These are phyloP conservation scores for Anser brachyrhynchus DNA, from an alignment of 2,113 vertebrate species.

Conservation along the genomic window DNA sequence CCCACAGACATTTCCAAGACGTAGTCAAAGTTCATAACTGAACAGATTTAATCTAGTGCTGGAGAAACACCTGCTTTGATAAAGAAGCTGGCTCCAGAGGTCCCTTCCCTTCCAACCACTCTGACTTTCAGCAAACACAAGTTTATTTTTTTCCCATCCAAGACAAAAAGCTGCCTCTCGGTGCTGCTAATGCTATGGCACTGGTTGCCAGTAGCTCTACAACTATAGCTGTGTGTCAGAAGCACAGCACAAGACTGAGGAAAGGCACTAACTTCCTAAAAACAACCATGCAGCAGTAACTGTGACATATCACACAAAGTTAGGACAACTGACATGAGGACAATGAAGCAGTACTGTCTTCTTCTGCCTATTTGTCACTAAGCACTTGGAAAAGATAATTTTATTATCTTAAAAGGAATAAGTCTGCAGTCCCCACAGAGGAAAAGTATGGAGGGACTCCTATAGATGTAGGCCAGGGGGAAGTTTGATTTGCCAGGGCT, in stretches of 20 bases:
- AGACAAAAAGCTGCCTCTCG: neutral
- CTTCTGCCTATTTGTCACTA: neutral
- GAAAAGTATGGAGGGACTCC: neutral
- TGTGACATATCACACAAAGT: neutral
- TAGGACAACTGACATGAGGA: neutral
- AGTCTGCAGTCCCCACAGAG: neutral
- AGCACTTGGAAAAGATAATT: neutral
- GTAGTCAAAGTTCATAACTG: neutral
- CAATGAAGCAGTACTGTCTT: neutral
- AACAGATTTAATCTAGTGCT: neutral
- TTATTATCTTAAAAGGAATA: neutral
- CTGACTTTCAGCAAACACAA: neutral
- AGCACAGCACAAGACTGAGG: neutral
- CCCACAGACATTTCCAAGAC: neutral
- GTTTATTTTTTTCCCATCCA: neutral
- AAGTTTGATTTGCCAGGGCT: neutral
- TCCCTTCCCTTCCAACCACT: neutral
- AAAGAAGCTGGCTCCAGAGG: neutral
- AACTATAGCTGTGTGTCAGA: neutral
- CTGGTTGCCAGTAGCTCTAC: neutral
- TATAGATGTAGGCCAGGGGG: accelerated
- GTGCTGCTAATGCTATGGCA: neutral
- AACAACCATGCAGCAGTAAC: neutral
- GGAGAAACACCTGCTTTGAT: neutral
- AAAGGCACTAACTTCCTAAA: neutral